Conservation (phyloP, 2,113 vertebrate species). For the Ramphastos sulfuratus region DNA sequence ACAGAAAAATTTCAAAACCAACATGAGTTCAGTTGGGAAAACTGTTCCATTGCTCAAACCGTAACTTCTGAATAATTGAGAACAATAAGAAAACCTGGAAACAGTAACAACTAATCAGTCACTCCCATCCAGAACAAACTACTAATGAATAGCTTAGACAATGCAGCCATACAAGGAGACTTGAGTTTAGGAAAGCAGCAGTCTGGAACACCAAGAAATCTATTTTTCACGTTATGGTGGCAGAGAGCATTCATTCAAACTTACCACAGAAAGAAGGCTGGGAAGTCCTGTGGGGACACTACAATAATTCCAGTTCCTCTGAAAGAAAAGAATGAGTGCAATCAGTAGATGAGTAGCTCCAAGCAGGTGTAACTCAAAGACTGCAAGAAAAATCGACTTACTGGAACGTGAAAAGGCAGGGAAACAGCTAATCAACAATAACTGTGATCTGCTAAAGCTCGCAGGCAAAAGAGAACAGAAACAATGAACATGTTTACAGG, state of each 20-base stretch:
- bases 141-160: not conserved
- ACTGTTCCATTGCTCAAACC: not conserved
- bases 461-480: not conserved
- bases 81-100: not conserved
- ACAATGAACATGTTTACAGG: not conserved
- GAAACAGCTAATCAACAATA: not conserved
- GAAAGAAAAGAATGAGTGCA: constrained; percentile 48
- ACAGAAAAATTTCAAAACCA: not conserved
- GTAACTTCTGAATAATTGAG: not conserved
- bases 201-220: not conserved
- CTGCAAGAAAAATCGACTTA: not conserved
- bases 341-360: constrained; percentile 13
- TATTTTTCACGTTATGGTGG: not conserved
- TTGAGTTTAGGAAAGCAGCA: not conserved
- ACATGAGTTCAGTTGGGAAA: not conserved
- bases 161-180: not conserved
- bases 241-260: not conserved
- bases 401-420: not conserved
- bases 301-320: constrained; percentile 40
- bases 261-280: constrained; percentile 33
- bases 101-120: not conserved
- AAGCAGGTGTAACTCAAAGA: not conserved
- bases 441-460: not conserved
- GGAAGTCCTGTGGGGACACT: constrained; percentile 14
- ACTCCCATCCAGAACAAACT: not conserved